Evolutionary conservation across 2,113 vertebrate species (phyloP), one percentile per base, ranked within the genome.

Genomic region (Anas platyrhynchos): DNA sequence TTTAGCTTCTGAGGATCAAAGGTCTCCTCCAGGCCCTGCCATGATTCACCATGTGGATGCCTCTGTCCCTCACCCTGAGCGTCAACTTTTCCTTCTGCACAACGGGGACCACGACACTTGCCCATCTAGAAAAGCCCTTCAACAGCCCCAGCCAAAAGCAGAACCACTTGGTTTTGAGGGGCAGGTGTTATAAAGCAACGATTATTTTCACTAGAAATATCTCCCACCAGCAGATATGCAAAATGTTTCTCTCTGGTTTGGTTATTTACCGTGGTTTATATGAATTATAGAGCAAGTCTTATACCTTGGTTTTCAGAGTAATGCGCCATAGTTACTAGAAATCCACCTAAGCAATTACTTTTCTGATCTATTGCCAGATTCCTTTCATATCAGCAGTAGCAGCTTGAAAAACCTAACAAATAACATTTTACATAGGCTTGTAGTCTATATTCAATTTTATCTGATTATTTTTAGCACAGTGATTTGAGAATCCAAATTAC

Each of bases 401-500:
- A 75, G 87, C 73, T 94, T 79, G 82, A 85, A 94, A 94, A 95
- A 91, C 58, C 82, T 59, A 95, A 96, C 83, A 97, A 96, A 95
- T 92, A 92, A 93, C 94, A 93, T 92, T 97, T 96, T 97, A 96
- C 95, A 96, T 95, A 96, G 91, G 83, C 84, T 84, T 88, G 95
- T 81, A 94, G 95, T 95, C 95, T 91, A 88, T 91, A 95, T 95
- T 94, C 96, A 95, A 75, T 96, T 95, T 88, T 91, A 96, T 95
- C 94, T 93, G 95, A 97, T 96, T 97, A 97, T 97, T 97, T 97
- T 97, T 97, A 96, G 92, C 88, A 93, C 89, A 80, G 86, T 95
- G 94, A 97, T 98, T 98, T 95, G 97, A 68, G 71, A 97, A 97
- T 93, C 95, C 96, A 93, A 97, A 97, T 97, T 94, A 94, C 96